Evolutionary conservation across 1,140 invertebrate genomes (phyloP), one percentile per base, ranked within the genome.

Genomic region (Carcinoscorpius rotundicauda): DNA sequence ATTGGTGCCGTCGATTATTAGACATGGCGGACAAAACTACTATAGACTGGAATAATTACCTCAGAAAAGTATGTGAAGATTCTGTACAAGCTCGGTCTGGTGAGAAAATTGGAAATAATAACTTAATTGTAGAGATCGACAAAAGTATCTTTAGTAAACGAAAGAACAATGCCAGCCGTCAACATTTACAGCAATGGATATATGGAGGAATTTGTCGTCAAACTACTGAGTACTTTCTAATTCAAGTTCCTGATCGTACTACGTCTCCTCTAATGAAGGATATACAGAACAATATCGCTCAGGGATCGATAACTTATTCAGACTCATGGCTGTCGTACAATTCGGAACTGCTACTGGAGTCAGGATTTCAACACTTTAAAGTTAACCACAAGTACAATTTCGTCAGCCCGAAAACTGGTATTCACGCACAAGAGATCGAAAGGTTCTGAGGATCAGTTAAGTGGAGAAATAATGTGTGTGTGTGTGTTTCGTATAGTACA

Each of bases 311-410:
- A 10, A 49, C 60, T 55, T 56, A 3, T n/a, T 62, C 11, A 51
- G 64, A 58, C 6, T 11, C 5, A 6, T 66, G 53, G 64, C 57
- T 29, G 9, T 5, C 4, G 4, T 62, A 58, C 49, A 55, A 53
- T 53, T 55, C 62, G 11, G 58, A 4, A n/a, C 56, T 50, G 6
- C n/a, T 62, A 6, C 51, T 51, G 52, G 51, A 66, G 9, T 56
- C 52, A 51, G 55, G 61, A 60, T 62, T 51, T 8, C 6, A 60
- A 10, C 67, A 66, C 58, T 61, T 60, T 49, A 68, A 55, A 58
- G 64, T 66, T 4, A 65, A 66, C 49, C 67, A 66, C 50, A 66
- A 51, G 10, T 51, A 61, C n/a, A 68, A 61, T 48, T 63, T 68
- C 51, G 55, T 66, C 29, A 55, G 66, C 58, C 62, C 58, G 4